phyloP scores from a whole-genome alignment of 2,113 vertebrate species.

The Gymnarchus niloticus region DNA sequence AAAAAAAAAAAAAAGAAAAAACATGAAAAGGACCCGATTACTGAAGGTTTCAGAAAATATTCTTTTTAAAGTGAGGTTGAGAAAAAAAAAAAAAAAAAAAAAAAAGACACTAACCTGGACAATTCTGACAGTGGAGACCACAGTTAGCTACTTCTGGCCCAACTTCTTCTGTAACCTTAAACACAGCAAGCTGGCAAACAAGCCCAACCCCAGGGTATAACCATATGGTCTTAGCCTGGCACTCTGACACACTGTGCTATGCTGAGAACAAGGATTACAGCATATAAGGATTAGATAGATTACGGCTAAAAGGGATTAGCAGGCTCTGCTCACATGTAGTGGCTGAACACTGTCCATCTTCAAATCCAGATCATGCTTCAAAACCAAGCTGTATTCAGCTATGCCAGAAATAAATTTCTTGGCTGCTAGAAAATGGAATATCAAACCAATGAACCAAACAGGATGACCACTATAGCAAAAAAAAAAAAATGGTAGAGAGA shows the following conservation, averaged over 20 bases:
- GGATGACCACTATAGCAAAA: not conserved
- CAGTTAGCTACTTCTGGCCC: not conserved
- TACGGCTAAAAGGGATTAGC: not conserved
- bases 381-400: not conserved
- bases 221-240: too few relatives aligned
- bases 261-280: not conserved
- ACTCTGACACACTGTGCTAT: not conserved
- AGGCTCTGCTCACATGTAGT: not conserved
- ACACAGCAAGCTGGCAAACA: not conserved
- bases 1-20: not conserved
- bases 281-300: not conserved
- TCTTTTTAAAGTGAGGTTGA: too few relatives aligned
- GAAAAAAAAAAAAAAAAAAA: not conserved
- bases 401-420: not conserved
- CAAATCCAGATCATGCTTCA: not conserved
- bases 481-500: not conserved
- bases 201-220: not conserved
- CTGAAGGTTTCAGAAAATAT: not conserved
- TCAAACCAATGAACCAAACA: not conserved
- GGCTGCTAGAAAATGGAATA: too few relatives aligned
- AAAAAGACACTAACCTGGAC: not conserved
- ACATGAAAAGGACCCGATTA: not conserved
- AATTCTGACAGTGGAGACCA: too few relatives aligned
- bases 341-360: not conserved
- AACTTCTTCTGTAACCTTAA: not conserved